Evolutionary conservation across 2,113 vertebrate genomes (phyloP).

Genomic region (Mormyrus lacerda): DNA sequence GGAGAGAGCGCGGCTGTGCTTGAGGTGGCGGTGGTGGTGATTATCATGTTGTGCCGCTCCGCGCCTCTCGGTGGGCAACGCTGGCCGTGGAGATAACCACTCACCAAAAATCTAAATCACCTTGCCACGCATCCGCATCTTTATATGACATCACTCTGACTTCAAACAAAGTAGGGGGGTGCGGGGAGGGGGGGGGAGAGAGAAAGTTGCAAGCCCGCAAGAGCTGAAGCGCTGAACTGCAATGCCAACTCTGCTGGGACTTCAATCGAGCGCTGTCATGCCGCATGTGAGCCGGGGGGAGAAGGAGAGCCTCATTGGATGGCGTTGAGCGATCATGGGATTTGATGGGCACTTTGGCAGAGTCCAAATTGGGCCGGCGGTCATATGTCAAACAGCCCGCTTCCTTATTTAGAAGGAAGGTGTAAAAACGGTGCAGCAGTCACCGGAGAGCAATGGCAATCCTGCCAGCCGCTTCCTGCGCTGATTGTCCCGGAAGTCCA

Average conservation of each 20-base stretch:
- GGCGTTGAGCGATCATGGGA: constrained; percentile 56
- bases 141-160: constrained; percentile 77
- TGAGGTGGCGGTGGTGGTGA: constrained; percentile 57
- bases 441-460: constrained; percentile 66
- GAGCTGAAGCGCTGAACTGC: constrained; percentile 62
- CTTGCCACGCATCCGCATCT: constrained; percentile 64
- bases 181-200: constrained; percentile 45
- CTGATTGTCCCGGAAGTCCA: constrained; percentile 56
- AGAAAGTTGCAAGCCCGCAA: constrained; percentile 48
- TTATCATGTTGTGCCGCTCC: constrained; percentile 79
- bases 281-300: constrained; percentile 47
- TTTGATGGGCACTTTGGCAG: constrained; percentile 65
- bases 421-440: constrained; percentile 72
- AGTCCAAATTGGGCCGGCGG: constrained; percentile 65
- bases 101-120: constrained; percentile 73
- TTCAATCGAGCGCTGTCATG: constrained; percentile 49
- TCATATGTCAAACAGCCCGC: constrained; percentile 60
- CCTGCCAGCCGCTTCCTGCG: constrained; percentile 59
- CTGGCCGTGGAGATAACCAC: constrained; percentile 58
- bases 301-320: constrained; percentile 61
- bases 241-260: constrained; percentile 34
- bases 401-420: constrained; percentile 88
- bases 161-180: constrained; percentile 47
- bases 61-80: constrained; percentile 53
- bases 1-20: constrained; percentile 64